Conservation (phyloP, 2,888 invertebrate genomes). For the Phoronis australis region DNA sequence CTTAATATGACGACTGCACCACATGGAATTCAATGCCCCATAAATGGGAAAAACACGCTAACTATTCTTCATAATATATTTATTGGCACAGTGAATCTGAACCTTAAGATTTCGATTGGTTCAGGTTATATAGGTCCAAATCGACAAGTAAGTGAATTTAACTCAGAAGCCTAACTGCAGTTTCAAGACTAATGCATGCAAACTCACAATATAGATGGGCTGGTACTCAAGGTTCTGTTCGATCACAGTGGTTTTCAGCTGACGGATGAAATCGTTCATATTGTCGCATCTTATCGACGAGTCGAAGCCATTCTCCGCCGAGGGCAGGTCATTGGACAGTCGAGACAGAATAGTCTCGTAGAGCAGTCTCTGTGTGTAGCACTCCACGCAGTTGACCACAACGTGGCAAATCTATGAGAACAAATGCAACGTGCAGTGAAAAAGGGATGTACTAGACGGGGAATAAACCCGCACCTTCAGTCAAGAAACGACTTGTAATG, state of each 20-base stretch:
- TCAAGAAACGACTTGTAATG: no score
- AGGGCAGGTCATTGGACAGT: slow-evolving; percentile 46
- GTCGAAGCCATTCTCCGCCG: slow-evolving; percentile 12
- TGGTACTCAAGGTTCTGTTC: slow-evolving; percentile 23
- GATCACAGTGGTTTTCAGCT: slow-evolving; percentile 20
- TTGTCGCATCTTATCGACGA: slow-evolving; percentile 41
- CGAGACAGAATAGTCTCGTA: slow-evolving; percentile 69
- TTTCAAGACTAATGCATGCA: not conserved
- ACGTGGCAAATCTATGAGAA: slow-evolving; percentile 53
- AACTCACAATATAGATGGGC: slow-evolving; percentile 43
- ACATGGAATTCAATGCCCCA: no score
- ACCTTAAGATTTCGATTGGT: no score
- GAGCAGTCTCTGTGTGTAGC: slow-evolving; percentile 70
- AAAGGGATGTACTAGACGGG: no score
- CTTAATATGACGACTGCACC: no score
- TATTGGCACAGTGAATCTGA: no score
- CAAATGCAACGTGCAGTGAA: no score
- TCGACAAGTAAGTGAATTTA: no score
- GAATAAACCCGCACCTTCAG: no score
- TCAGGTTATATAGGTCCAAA: no score
- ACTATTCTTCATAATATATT: no score
- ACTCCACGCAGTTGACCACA: slow-evolving; percentile 75
- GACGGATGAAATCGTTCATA: slow-evolving; percentile 47
- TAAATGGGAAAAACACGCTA: no score
- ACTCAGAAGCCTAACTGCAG: not conserved